Percentiles rank a stretch among this genome's conserved stretches.
phyloP scores from a whole-genome alignment of 2,113 vertebrate species.

The Nipponia nippon region DNA sequence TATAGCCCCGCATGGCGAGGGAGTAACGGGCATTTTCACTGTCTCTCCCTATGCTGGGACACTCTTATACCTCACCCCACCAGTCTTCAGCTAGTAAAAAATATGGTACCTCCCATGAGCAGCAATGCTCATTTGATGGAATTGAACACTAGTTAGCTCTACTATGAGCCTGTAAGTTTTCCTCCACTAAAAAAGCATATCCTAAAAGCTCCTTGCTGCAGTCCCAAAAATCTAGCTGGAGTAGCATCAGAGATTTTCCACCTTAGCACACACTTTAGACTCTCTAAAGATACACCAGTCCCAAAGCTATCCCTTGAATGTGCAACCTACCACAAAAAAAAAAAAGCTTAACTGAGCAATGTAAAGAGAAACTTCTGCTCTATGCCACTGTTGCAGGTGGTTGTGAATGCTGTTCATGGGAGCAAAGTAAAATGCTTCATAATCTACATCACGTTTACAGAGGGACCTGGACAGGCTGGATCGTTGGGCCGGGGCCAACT shows the following conservation, averaged over 20 bases:
- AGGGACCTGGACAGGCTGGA: too few relatives aligned
- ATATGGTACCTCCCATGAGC: neutral
- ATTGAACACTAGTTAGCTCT: neutral
- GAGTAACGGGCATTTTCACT: accelerated
- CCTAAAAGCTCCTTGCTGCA: neutral
- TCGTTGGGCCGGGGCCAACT: too few relatives aligned
- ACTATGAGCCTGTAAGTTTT: accelerated
- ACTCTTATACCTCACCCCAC: neutral
- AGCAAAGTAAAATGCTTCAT: neutral
- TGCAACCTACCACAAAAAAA: accelerated
- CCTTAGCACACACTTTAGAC: neutral
- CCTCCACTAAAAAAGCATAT: neutral
- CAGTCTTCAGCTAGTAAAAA: neutral
- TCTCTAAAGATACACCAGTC: neutral
- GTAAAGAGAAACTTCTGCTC: neutral
- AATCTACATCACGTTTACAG: neutral
- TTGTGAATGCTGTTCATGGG: neutral
- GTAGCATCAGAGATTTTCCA: neutral
- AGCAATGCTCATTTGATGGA: neutral
- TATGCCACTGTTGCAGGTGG: neutral
- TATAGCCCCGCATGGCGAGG: accelerated
- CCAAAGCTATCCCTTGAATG: neutral
- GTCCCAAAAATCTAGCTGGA: neutral
- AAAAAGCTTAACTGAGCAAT: accelerated
- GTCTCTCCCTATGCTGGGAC: neutral